Conservation (phyloP, 2,888 invertebrate species). For the Chrysolina haemoptera region DNA sequence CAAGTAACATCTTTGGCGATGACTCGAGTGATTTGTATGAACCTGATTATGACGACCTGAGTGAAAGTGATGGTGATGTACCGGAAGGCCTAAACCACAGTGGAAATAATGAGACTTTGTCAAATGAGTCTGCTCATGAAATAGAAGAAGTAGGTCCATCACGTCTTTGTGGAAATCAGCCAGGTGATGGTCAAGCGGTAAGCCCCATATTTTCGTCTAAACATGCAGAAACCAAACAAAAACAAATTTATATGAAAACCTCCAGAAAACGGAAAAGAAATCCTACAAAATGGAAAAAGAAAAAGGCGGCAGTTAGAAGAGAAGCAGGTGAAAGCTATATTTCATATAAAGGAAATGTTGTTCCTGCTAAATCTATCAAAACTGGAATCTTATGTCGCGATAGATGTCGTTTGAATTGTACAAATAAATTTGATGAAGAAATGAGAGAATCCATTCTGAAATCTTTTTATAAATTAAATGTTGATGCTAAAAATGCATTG, state of each 20-base stretch:
- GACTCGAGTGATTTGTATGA: too few species aligned
- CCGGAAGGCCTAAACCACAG: too few species aligned
- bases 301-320: slow-evolving; percentile 3
- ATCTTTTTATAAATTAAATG: slow-evolving; percentile 26
- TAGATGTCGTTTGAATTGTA: slow-evolving; percentile 37
- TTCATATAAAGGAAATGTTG: slow-evolving; percentile 32
- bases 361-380: slow-evolving; percentile 31
- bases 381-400: slow-evolving; percentile 23
- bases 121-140: too few species aligned
- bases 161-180: background rate
- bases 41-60: too few species aligned
- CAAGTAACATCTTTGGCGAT: too few species aligned
- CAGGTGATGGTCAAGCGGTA: background rate
- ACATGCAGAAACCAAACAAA: background rate
- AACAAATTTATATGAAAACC: background rate
- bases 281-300: background rate
- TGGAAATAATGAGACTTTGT: too few species aligned
- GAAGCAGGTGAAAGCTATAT: slow-evolving; percentile 35
- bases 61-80: too few species aligned
- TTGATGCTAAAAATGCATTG: slow-evolving; percentile 18
- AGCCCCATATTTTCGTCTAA: background rate
- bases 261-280: too few species aligned
- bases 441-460: slow-evolving; percentile 25
- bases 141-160: background rate
- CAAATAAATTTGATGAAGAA: slow-evolving; percentile 28